phyloP scores from a whole-genome alignment of 1,140 invertebrate genomes.

The Euwallacea fornicatus region DNA sequence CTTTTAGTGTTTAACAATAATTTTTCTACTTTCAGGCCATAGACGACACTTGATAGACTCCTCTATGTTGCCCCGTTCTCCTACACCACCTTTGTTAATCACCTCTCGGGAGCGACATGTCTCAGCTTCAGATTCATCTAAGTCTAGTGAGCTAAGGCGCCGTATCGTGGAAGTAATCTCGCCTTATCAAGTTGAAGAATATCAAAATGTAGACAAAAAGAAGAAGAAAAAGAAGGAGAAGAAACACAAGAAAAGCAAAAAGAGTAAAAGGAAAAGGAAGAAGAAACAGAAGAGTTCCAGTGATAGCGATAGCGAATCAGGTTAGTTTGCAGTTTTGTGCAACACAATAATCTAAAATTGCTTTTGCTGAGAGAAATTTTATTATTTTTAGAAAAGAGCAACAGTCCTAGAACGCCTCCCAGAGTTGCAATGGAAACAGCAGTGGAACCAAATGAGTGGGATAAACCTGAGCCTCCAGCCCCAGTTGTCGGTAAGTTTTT shows the following conservation, averaged over 20 bases:
- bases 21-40: constrained; percentile 37
- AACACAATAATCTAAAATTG: background rate
- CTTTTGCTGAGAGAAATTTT: background rate
- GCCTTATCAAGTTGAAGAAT: constrained; percentile 46
- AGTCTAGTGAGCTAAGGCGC: constrained; percentile 50
- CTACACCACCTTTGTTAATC: constrained; percentile 53
- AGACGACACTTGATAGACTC: constrained; percentile 55
- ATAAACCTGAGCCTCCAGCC: constrained; percentile 28
- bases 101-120: constrained; percentile 47
- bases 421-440: constrained; percentile 16
- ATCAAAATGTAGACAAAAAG: constrained; percentile 54
- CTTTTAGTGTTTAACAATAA: too few relatives aligned
- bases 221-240: constrained; percentile 63
- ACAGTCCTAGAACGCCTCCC: constrained; percentile 41
- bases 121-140: constrained; percentile 50
- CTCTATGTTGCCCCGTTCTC: constrained; percentile 54
- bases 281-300: constrained; percentile 65
- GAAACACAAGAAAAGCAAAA: constrained; percentile 68
- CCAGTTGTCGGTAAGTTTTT: constrained; percentile 29
- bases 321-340: constrained; percentile 24
- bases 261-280: constrained; percentile 65
- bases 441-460: constrained; percentile 55
- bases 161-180: constrained; percentile 47
- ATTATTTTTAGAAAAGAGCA: constrained; percentile 17
- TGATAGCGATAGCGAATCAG: constrained; percentile 46